phyloP scores from a whole-genome alignment of 2,113 vertebrate genomes.

The Rhinolophus sinicus region DNA sequence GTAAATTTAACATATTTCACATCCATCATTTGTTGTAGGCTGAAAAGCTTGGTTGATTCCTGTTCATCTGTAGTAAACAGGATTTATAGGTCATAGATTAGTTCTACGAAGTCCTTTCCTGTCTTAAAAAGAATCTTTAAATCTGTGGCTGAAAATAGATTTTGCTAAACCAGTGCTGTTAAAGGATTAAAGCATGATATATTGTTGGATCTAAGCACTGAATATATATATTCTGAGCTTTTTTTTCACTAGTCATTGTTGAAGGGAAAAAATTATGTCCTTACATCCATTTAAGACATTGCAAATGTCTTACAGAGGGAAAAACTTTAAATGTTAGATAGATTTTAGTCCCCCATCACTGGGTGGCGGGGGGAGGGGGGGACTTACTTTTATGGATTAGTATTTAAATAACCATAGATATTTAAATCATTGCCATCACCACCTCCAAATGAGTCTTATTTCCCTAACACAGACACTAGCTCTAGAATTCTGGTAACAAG shows the following conservation, averaged over 20 bases:
- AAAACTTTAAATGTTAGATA: constrained; percentile 75
- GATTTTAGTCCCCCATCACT: constrained; percentile 36
- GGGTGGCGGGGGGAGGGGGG: not conserved
- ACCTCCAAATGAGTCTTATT: constrained; percentile 64
- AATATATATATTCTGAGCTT: constrained; percentile 73
- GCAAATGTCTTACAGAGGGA: constrained; percentile 68
- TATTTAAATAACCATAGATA: constrained; percentile 59
- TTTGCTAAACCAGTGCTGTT: constrained; percentile 73
- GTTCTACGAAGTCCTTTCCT: constrained; percentile 68
- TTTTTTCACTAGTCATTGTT: constrained; percentile 75
- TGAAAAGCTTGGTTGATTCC: constrained; percentile 66
- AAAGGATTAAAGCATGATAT: constrained; percentile 79
- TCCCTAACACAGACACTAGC: constrained; percentile 46
- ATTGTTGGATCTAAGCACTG: constrained; percentile 74
- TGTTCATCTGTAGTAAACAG: constrained; percentile 67
- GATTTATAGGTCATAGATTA: constrained; percentile 78
- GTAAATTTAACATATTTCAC: constrained; percentile 50
- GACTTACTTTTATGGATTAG: constrained; percentile 60
- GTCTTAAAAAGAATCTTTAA: constrained; percentile 74
- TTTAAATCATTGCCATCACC: constrained; percentile 52
- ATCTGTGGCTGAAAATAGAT: constrained; percentile 72
- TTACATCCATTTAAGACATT: constrained; percentile 76
- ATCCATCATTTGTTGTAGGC: constrained; percentile 52
- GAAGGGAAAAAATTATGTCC: constrained; percentile 74
- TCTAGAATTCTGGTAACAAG: constrained; percentile 38